Conservation (phyloP, 2,797 vertebrate species). For the Eulemur albifrons region DNA sequence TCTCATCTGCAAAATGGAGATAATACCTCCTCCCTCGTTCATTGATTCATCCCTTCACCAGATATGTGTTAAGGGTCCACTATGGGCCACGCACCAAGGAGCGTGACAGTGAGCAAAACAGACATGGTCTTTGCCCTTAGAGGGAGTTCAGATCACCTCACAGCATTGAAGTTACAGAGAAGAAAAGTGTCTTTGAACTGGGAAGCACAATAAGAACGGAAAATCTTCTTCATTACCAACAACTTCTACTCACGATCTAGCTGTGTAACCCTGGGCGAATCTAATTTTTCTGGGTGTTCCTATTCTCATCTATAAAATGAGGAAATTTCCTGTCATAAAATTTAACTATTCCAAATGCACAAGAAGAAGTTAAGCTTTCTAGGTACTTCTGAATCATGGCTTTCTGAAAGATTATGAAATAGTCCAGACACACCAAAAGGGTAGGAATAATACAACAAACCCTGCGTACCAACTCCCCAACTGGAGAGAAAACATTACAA, state of each 20-base stretch:
- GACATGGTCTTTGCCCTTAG: not conserved
- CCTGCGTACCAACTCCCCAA: not conserved
- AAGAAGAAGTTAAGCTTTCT: not conserved
- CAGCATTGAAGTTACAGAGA: not conserved
- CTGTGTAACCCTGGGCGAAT: not conserved
- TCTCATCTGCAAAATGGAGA: slow-evolving; percentile 13
- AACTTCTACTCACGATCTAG: not conserved
- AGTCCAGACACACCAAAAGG: not conserved
- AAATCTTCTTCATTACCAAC: not conserved
- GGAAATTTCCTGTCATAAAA: not conserved
- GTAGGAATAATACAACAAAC: not conserved
- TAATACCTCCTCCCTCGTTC: not conserved
- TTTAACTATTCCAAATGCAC: not conserved
- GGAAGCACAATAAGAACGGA: not conserved
- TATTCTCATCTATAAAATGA: not conserved
- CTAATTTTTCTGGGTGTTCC: not conserved
- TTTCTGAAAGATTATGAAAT: not conserved
- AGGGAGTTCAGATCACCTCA: not conserved
- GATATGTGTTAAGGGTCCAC: not conserved
- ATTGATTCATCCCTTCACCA: not conserved
- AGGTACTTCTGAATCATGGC: slow-evolving; percentile 15
- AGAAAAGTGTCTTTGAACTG: not conserved
- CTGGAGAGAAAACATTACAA: not conserved
- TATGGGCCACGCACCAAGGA: not conserved
- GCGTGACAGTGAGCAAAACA: not conserved